Evolutionary conservation across 2,113 vertebrate genomes (phyloP).

Genomic region (Anarrhichthys ocellatus): DNA sequence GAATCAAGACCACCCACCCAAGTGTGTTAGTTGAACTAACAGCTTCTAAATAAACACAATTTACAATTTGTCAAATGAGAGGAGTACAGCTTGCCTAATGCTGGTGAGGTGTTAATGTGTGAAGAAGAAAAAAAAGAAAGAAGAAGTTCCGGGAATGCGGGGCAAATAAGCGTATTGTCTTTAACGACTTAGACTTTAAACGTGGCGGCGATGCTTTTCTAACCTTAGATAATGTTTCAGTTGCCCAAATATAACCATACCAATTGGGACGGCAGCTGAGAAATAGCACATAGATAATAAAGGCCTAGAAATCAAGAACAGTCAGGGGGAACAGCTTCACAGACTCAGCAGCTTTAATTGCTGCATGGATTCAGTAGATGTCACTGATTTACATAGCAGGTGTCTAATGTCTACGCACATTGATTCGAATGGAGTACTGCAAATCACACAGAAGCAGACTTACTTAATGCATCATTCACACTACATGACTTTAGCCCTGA

Average conservation of each 20-base stretch:
- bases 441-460: conserved; percentile 14
- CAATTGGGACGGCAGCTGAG: neutral
- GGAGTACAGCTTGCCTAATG: neutral
- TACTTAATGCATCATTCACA: neutral
- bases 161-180: neutral
- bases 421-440: conserved; percentile 31
- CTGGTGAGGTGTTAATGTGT: neutral
- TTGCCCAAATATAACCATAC: neutral
- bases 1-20: neutral
- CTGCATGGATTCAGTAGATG: conserved; percentile 9
- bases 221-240: neutral
- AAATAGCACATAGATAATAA: neutral
- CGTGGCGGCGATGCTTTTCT: no score
- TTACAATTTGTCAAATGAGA: conserved; percentile 11
- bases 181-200: no score
- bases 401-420: conserved; percentile 29
- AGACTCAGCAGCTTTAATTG: conserved; percentile 6
- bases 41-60: conserved; percentile 17
- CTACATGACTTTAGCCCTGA: neutral
- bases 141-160: neutral
- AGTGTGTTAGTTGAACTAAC: neutral
- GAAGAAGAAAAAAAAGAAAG: neutral
- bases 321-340: neutral
- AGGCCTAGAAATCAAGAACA: conserved; percentile 5
- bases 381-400: conserved; percentile 44